A percentile compares a stretch with the other conserved stretches of the same genome.
Evolutionary conservation across 2,113 vertebrate genomes (phyloP).

Genomic region (Genyomyrus donnyi): DNA sequence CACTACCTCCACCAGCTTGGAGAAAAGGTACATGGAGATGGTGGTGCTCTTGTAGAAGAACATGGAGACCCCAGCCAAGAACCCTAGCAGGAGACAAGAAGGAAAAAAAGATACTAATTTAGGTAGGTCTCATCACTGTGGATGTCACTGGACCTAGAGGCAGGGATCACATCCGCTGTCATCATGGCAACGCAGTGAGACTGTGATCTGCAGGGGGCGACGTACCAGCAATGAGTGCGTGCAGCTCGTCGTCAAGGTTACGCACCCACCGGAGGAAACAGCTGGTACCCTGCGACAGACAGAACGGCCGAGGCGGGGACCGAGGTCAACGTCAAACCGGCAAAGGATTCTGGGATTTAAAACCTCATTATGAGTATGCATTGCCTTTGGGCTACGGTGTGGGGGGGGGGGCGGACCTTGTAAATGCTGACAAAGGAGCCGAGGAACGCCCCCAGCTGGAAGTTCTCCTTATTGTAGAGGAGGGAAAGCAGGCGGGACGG

Average conservation of each 20-base stretch:
- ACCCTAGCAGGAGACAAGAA: slow-evolving; percentile 60
- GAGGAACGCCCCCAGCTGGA: slow-evolving; percentile 91
- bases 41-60: slow-evolving; percentile 98
- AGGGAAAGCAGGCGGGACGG: slow-evolving; percentile 84
- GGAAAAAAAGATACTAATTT: neutral
- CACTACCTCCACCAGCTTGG: slow-evolving; percentile 93
- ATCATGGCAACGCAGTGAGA: neutral
- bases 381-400: neutral
- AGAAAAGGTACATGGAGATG: slow-evolving; percentile 98
- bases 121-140: neutral
- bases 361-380: neutral
- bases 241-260: slow-evolving; percentile 93
- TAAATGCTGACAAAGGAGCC: slow-evolving; percentile 98
- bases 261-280: slow-evolving; percentile 92
- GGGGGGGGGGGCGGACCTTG: slow-evolving; percentile 67
- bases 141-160: neutral
- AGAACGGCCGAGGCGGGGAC: neutral
- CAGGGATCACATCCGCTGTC: neutral
- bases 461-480: slow-evolving; percentile 97
- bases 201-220: neutral
- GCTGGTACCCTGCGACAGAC: slow-evolving; percentile 76
- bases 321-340: neutral
- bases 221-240: slow-evolving; percentile 88
- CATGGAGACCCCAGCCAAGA: slow-evolving; percentile 92
- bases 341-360: neutral